Evolutionary conservation across 2,888 invertebrate species (phyloP).

Genomic region (Cetonia aurata): DNA sequence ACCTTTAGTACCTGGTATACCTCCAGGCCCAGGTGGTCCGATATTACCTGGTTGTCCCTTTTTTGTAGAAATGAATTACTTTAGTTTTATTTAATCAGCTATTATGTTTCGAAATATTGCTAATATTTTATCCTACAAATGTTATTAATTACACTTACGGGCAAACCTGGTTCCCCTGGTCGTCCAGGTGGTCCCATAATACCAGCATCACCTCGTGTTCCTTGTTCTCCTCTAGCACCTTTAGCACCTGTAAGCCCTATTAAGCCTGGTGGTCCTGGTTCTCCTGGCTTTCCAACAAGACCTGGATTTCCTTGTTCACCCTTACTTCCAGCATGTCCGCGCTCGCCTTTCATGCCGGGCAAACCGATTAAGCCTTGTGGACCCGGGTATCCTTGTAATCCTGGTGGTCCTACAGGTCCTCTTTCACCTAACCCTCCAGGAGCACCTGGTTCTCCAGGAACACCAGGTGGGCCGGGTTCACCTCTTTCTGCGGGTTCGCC

Average conservation of each 20-base stretch:
- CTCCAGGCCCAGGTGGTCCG: conserved; percentile 80
- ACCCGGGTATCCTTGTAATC: conserved; percentile 78
- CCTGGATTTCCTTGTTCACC: conserved; percentile 76
- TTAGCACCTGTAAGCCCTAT: conserved; percentile 77
- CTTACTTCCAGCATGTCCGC: conserved; percentile 72
- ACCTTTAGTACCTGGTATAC: conserved; percentile 80
- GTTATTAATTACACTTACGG: conserved; percentile 67
- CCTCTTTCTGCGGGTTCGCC: conserved; percentile 87
- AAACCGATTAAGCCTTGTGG: conserved; percentile 76
- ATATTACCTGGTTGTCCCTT: conserved; percentile 78
- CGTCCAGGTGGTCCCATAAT: conserved; percentile 82
- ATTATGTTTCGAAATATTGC: no score
- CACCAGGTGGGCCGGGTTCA: conserved; percentile 80
- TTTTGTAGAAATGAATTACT: no score
- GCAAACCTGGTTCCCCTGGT: conserved; percentile 80
- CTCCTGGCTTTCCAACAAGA: conserved; percentile 78
- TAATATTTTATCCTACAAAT: conserved; percentile 13
- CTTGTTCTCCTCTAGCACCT: conserved; percentile 81
- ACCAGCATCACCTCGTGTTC: conserved; percentile 81
- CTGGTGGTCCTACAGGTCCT: conserved; percentile 79
- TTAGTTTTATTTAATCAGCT: no score
- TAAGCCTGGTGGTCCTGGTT: conserved; percentile 75
- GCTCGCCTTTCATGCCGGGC: conserved; percentile 74
- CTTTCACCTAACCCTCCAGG: conserved; percentile 81
- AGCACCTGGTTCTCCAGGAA: conserved; percentile 79